Evolutionary conservation across 2,888 invertebrate genomes (phyloP).

Genomic region (Chymomyza procnemis): DNA sequence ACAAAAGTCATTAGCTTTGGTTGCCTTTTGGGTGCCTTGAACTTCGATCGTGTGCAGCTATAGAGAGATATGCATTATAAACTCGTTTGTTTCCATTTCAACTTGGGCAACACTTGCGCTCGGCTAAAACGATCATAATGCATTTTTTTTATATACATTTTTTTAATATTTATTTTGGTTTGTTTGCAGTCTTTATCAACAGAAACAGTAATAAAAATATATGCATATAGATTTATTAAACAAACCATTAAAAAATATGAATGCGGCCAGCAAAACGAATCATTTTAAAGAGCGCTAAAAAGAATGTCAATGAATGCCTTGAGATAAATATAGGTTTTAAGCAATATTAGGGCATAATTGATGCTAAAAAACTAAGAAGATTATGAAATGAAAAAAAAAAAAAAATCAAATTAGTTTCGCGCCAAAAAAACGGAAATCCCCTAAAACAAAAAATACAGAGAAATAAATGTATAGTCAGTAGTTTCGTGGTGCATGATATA

Average conservation of each 20-base stretch:
- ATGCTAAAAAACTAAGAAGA: too few relatives aligned
- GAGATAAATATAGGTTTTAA: slow-evolving; percentile 26
- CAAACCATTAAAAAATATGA: too few relatives aligned
- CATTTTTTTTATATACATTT: slow-evolving; percentile 11
- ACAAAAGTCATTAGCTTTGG: background rate
- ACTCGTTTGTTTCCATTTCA: background rate
- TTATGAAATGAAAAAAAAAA: slow-evolving; percentile 22
- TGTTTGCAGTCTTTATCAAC: background rate
- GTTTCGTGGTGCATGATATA: too few relatives aligned
- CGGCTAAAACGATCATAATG: background rate
- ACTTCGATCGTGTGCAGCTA: background rate
- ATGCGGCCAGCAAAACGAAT: background rate
- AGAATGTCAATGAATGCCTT: slow-evolving; percentile 42
- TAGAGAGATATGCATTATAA: background rate
- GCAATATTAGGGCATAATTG: background rate
- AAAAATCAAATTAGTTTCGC: slow-evolving; percentile 3
- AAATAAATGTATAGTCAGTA: too few relatives aligned
- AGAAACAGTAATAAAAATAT: too few relatives aligned
- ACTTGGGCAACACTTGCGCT: too few relatives aligned
- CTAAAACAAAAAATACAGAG: background rate
- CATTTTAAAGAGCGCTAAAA: slow-evolving; percentile 3
- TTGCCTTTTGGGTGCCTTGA: background rate
- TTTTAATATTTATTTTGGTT: slow-evolving; percentile 1
- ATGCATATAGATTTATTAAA: too few relatives aligned
- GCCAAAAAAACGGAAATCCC: too few relatives aligned